Percentiles rank a stretch among this genome's conserved stretches.
phyloP scores from a whole-genome alignment of 2,113 vertebrate species.

The Eurystomus gularis region DNA sequence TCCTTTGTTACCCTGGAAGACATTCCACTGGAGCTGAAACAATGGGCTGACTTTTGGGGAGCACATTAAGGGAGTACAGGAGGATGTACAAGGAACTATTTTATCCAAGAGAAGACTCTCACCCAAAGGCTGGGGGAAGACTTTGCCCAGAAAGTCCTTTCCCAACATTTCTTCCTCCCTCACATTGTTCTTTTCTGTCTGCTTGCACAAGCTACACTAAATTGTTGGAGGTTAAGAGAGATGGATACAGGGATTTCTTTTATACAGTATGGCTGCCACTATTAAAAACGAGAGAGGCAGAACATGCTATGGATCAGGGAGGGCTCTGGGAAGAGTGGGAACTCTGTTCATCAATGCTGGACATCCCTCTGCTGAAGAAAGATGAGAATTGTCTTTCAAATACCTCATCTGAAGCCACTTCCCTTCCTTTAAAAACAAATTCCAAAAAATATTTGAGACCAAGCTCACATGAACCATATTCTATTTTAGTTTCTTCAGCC shows the following conservation, averaged over 20 bases:
- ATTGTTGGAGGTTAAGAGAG: neutral
- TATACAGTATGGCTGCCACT: neutral
- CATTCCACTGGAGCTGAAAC: neutral
- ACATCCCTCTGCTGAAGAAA: neutral
- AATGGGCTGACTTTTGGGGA: neutral
- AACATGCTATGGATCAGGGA: neutral
- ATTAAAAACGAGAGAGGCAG: neutral
- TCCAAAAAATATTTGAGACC: neutral
- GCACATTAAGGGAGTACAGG: neutral
- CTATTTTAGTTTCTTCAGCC: neutral
- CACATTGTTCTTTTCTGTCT: neutral
- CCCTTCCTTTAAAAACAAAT: neutral
- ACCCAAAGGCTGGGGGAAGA: neutral
- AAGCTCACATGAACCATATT: neutral
- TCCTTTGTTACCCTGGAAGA: neutral
- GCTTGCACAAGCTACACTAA: neutral
- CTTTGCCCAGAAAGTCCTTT: neutral
- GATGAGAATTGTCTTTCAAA: neutral
- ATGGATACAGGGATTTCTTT: neutral
- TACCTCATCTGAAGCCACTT: neutral
- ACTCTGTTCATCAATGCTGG: neutral
- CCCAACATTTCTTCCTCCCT: neutral
- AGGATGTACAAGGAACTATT: neutral
- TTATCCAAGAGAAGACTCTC: neutral
- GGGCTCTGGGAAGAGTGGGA: neutral